Base-by-base conservation (phyloP, 2,888 invertebrate species). In the Drosophila borealis region DNA sequence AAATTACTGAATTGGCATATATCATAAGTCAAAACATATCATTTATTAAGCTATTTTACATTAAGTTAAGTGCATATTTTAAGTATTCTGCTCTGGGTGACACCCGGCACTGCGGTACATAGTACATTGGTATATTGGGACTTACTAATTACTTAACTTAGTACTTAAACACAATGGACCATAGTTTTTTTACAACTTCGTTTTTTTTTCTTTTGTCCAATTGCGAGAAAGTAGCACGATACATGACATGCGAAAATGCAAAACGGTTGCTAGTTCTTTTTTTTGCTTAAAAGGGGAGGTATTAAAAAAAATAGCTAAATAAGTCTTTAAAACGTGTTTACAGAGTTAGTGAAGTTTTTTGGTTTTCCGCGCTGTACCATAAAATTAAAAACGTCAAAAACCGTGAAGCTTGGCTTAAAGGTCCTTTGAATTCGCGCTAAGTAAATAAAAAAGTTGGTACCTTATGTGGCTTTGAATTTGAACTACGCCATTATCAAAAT, bases 181-280 rank as follows among this genome's bases (percentile, higher is more conserved):
- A 29, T 1, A 9, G 29, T 36, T 50, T 50, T 19, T 63, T 29
- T 44, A 64, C 42, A 64, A 21, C 36, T 25, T 63, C 14, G n/a
- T 36, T 62, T 19, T 19, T 49, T 36, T 36, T 36, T n/a, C 11
- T 41, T 49, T 36, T 44, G 64, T 29, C 14, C 6, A 29, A 44
- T 41, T 48, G 46, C 46, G 37, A 19, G 49, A 48, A 49, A 57
- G 39, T 57, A 57, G 37, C 37, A 9, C 45, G 44, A 45, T 36
- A 19, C 25, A 36, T 63, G 64, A 57, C 61, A 57, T 46, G 37
- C 39, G 37, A 57, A 56, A 29, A 57, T 39, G 37, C 55, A 36
- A 55, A 55, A 17, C 36, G 21, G 44, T 45, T 55, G 44, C 55
- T 2, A 17, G 25, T n/a, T n/a, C n/a, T n/a, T n/a, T n/a, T n/a